These are phyloP conservation scores for Heteromormyrus szaboi DNA, from an alignment of 2,797 vertebrate species.

Conservation along the genomic window DNA sequence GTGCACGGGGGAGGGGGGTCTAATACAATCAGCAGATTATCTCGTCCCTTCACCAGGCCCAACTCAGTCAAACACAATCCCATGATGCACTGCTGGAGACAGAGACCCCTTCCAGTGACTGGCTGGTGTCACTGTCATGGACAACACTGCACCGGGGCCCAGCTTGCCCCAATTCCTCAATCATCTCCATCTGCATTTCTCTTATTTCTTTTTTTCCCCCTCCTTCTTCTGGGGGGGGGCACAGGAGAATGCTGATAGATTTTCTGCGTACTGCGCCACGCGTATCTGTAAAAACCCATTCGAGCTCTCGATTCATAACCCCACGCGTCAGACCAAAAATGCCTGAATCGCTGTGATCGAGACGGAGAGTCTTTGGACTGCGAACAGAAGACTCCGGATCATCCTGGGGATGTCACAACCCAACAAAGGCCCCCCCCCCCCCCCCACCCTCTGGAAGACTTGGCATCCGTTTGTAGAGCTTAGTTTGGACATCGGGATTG, in stretches of 20 bases:
- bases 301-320: neutral
- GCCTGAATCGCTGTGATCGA: neutral
- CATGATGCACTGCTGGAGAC: neutral
- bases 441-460: neutral
- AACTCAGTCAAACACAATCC: neutral
- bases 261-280: neutral
- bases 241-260: neutral
- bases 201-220: neutral
- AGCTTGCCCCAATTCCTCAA: neutral
- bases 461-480: neutral
- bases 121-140: neutral
- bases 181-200: neutral
- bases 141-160: neutral
- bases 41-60: neutral
- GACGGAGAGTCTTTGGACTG: neutral
- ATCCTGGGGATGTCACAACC: neutral
- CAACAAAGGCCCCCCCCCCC: neutral
- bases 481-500: neutral
- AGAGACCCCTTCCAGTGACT: neutral
- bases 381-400: neutral
- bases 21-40: neutral
- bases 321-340: neutral
- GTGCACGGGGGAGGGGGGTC: neutral
- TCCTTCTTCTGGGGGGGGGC: neutral
- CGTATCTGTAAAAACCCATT: neutral